phyloP scores from a whole-genome alignment of 2,797 vertebrate genomes.

The Somateria mollissima region DNA sequence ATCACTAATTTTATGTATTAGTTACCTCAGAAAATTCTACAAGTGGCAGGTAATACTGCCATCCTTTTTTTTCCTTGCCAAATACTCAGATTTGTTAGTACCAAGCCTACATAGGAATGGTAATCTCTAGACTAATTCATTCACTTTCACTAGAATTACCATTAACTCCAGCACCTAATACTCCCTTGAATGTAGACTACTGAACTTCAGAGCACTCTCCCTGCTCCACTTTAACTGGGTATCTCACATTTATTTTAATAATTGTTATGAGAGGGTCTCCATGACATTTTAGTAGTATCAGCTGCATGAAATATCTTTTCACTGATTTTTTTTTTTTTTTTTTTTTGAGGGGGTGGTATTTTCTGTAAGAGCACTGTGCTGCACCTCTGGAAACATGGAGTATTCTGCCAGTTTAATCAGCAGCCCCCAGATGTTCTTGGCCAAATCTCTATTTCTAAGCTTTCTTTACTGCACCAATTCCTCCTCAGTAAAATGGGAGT shows the following conservation, averaged over 20 bases:
- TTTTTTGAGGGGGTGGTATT: neutral
- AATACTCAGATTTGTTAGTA: neutral
- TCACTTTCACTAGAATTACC: neutral
- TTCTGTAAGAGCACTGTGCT: neutral
- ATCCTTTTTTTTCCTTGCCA: rapidly evolving
- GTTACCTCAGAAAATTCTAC: neutral
- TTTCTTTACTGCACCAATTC: neutral
- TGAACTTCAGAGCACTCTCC: neutral
- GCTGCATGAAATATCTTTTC: neutral
- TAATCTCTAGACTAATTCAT: neutral
- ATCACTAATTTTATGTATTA: neutral
- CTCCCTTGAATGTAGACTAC: neutral
- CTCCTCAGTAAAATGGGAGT: neutral
- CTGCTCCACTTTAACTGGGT: rapidly evolving
- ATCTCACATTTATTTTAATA: neutral
- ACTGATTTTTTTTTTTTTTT: neutral
- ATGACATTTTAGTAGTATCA: neutral
- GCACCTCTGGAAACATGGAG: neutral
- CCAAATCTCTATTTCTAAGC: neutral
- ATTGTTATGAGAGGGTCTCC: neutral
- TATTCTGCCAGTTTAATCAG: neutral
- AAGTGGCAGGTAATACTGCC: neutral
- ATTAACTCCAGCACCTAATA: neutral
- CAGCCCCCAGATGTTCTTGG: neutral
- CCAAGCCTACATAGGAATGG: neutral